phyloP scores from a whole-genome alignment of 2,888 invertebrate species.

The Sussaba pulchella region DNA sequence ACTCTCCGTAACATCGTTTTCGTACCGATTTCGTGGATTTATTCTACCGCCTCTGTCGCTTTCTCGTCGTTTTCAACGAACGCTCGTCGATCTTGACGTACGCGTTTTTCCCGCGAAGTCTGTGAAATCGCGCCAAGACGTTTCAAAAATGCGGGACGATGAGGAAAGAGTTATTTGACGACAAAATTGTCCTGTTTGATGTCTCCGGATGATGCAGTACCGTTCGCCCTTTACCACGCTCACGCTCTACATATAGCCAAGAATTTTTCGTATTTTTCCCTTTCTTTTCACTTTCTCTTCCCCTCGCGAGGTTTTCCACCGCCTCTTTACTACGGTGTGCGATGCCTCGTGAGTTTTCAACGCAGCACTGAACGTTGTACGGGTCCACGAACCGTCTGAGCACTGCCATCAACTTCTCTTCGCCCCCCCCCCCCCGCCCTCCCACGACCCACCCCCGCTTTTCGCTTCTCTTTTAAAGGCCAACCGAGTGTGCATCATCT shows the following conservation, averaged over 20 bases:
- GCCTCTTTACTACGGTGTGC: conserved; percentile 3
- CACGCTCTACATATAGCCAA: conserved; percentile 32
- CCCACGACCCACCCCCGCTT: conserved; percentile 15
- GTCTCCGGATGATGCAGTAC: conserved; percentile 73
- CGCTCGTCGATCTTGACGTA: conserved; percentile 11
- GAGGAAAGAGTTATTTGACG: conserved; percentile 74
- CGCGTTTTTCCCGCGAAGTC: conserved; percentile 26
- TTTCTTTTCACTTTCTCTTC: conserved; percentile 29
- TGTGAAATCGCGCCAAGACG: conserved; percentile 29
- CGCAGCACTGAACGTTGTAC: background rate
- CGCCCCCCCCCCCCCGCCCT: conserved; percentile 11
- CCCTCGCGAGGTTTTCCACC: conserved; percentile 21
- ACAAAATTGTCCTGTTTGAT: conserved; percentile 80
- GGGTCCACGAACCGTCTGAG: conserved; percentile 29
- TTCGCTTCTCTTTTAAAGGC: conserved; percentile 67
- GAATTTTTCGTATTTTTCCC: background rate
- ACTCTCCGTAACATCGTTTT: background rate
- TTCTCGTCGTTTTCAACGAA: conserved; percentile 9
- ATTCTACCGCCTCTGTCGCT: conserved; percentile 4
- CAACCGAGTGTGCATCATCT: conserved; percentile 66
- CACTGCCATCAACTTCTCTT: conserved; percentile 10
- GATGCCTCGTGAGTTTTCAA: background rate
- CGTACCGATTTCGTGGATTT: background rate
- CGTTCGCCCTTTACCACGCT: conserved; percentile 55
- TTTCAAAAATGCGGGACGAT: background rate